A percentile compares a stretch with the other conserved stretches of the same genome.
These are phyloP conservation scores for Chaetogeoica ovagalla DNA, from an alignment of 2,888 invertebrate genomes.

Conservation along the genomic window DNA sequence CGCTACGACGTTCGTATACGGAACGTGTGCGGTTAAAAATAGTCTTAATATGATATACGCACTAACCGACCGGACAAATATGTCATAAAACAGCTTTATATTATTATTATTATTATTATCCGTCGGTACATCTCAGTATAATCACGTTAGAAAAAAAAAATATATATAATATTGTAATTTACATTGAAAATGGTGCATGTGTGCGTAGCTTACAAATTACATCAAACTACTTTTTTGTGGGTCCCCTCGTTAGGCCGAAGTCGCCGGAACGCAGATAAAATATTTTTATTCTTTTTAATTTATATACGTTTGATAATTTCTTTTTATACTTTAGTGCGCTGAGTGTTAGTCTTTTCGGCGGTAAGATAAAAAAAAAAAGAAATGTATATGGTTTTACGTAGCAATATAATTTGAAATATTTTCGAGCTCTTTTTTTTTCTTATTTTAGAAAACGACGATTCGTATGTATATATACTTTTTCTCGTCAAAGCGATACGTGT, in stretches of 20 bases:
- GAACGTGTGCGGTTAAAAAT: constrained; percentile 8
- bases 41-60: constrained; percentile 13
- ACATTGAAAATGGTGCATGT: background rate
- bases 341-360: too few species aligned
- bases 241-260: constrained; percentile 3
- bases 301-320: too few species aligned
- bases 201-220: constrained; percentile 32
- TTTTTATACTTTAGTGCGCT: too few species aligned
- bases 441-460: too few species aligned
- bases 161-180: constrained; percentile 4
- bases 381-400: too few species aligned
- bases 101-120: constrained; percentile 6
- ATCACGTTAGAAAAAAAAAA: constrained; percentile 27
- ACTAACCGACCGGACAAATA: background rate
- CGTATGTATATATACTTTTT: too few species aligned
- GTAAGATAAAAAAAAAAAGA: too few species aligned
- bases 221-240: constrained; percentile 30
- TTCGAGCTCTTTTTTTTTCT: too few species aligned
- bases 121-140: constrained; percentile 3
- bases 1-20: background rate
- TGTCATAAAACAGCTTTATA: background rate
- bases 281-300: background rate
- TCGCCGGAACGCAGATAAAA: background rate
- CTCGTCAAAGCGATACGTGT: too few species aligned
- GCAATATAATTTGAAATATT: too few species aligned